phyloP scores from a whole-genome alignment of 2,888 invertebrate species.

The Andrena hattorfiana region DNA sequence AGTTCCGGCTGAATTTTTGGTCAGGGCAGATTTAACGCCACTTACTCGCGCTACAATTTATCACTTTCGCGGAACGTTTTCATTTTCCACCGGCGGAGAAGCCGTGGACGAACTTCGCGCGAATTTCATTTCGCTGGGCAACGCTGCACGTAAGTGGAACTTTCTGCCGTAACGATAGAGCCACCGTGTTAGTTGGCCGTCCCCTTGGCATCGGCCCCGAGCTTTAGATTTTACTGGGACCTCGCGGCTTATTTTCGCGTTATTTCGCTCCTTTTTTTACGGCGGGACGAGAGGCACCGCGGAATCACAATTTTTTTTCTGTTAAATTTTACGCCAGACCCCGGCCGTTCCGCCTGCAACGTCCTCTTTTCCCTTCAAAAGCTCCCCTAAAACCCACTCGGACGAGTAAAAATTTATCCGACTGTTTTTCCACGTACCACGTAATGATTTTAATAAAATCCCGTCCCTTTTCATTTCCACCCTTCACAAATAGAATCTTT shows the following conservation, averaged over 20 bases:
- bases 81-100: constrained; percentile 43
- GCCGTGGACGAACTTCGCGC: constrained; percentile 45
- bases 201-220: constrained; percentile 46
- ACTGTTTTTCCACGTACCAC: no score
- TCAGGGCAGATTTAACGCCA: constrained; percentile 48
- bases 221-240: constrained; percentile 25
- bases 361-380: constrained; percentile 1
- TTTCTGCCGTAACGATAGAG: constrained; percentile 44
- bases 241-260: constrained; percentile 50
- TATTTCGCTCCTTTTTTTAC: neutral
- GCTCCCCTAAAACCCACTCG: neutral
- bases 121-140: constrained; percentile 61
- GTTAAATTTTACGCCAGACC: constrained; percentile 7
- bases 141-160: constrained; percentile 50
- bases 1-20: constrained; percentile 47
- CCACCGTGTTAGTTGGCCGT: constrained; percentile 30
- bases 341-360: constrained; percentile 6
- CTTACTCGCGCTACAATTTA: constrained; percentile 54
- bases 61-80: constrained; percentile 53
- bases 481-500: no score
- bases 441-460: no score
- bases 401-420: no score
- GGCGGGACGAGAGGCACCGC: neutral
- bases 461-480: no score
- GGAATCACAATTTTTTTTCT: constrained; percentile 5